Base-by-base conservation (phyloP, 2,797 vertebrate genomes). In the Sebastes matsubarae region DNA sequence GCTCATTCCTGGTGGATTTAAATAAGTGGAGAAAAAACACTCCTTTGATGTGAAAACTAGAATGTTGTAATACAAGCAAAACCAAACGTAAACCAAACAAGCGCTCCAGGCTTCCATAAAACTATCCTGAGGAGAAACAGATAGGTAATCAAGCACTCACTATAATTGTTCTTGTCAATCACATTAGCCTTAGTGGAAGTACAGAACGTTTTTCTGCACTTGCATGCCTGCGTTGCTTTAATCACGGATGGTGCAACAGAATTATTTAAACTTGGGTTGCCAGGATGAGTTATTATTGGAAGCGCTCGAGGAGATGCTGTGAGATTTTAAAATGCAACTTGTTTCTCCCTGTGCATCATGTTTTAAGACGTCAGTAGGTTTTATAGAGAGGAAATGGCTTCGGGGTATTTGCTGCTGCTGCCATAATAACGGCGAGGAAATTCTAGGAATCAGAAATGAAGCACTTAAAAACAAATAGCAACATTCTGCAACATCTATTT, bases 61-160 rank as follows among this genome's bases (percentile, higher is more conserved):
- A 77, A 82, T 87, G 79, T 34, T 88, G 80, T 94, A 93, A 77
- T 50, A 91, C 87, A 75, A 81, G 74, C 76, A 88, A 87, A 86
- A 76, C 25, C n/a, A n/a, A n/a, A n/a, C 50, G 80, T 70, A 72
- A 88, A 83, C 60, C 63, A 82, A 82, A 75, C 81, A 77, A 74
- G 69, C 18, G 67, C 80, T 84, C 50, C 54, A 79, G 70, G 83
- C 83, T 34, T 72, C 72, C 61, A 69, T 42, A 25, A 75, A 75
- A n/a, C 24, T 14, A 70, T 81, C 81, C 6, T 57, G 55, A 16
- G 27, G 74, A 84, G 75, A 81, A 76, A 50, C 75, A 80, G 52
- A 80, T n/a, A 55, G 72, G 79, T 74, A 79, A 84, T 68, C 22
- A 66, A 38, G 73, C 76, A 7, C 68, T 84, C 57, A 16, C 20